Evolutionary conservation across 2,797 vertebrate species (phyloP).

Genomic region (Labeo calbasu): DNA sequence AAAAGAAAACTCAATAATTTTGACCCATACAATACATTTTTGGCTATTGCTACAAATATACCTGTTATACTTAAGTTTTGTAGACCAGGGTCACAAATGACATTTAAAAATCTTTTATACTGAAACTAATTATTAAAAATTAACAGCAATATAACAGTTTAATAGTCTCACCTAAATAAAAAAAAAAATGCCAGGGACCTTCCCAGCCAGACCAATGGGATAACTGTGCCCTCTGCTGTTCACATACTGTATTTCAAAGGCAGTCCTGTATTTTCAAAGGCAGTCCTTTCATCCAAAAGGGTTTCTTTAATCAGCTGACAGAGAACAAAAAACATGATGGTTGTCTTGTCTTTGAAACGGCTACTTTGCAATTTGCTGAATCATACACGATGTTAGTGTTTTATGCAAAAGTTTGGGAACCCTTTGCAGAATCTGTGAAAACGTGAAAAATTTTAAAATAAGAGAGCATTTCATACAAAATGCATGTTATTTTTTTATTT

Average conservation of each 20-base stretch:
- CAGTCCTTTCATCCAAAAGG: neutral
- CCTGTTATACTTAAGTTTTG: too few species aligned
- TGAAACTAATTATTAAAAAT: neutral
- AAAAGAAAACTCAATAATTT: too few species aligned
- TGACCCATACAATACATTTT: too few species aligned
- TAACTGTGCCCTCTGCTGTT: slow-evolving; percentile 40
- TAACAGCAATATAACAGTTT: neutral
- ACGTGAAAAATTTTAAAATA: too few species aligned
- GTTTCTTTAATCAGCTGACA: neutral
- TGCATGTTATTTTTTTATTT: too few species aligned
- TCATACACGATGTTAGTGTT: neutral
- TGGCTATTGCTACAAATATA: too few species aligned
- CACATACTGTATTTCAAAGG: slow-evolving; percentile 21
- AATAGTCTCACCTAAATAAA: neutral
- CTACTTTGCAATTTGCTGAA: neutral
- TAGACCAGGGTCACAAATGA: neutral
- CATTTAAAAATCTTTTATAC: neutral
- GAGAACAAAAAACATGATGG: neutral
- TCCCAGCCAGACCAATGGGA: neutral
- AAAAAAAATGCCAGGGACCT: neutral
- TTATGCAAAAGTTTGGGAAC: too few species aligned
- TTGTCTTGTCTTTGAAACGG: neutral
- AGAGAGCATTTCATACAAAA: too few species aligned
- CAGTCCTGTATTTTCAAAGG: too few species aligned
- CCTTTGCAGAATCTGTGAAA: too few species aligned